Base-by-base conservation (phyloP, 2,888 invertebrate species). In the Eupithecia insigniata region DNA sequence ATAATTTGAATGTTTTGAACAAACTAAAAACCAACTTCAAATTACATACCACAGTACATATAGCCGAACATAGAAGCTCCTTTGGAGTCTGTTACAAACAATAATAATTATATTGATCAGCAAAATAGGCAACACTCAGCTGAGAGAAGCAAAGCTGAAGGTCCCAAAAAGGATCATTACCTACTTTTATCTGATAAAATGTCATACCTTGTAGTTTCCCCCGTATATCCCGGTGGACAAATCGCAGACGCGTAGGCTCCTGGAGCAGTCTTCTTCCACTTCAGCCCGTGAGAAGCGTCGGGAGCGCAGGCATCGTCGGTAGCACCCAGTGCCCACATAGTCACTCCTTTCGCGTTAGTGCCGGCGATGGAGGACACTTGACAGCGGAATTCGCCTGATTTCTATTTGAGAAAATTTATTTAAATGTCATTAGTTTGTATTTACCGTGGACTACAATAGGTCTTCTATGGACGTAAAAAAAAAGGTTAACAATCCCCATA, bases 341-440 rank as follows among this genome's bases (percentile, higher is more conserved):
- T 96, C 91, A 96, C 80, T 87, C 95, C 79, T 95, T 94, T 90
- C 0, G 93, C 84, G 68, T 91, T 91, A 6, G 95, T 85, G 77
- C 95, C 85, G 77, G 84, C 95, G 82, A 90, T 95, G 83, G 87
- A 96, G 74, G 93, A 92, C 0, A 97, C 97, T 83, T 97, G 95
- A 84, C 98, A 98, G 0, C 96, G 96, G 83, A 97, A 98, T 79
- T 96, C 96, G 0, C 96, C 96, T 0, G 97, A 97, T 95, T 96
- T 97, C 96, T 97, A 87, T 39, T 36, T 10, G n/a, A 4, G 66
- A 68, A 30, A 4, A 32, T 18, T 10, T 32, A 10, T 14, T 12
- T 8, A 30, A 7, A 12, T 34, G 12, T 36, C 2, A n/a, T n/a
- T n/a, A n/a, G n/a, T 18, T 18, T 28, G 4, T 18, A 28, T 7